A percentile compares a stretch with the other conserved stretches of the same genome.
phyloP scores from a whole-genome alignment of 2,797 vertebrate species.

The Bradypus variegatus region DNA sequence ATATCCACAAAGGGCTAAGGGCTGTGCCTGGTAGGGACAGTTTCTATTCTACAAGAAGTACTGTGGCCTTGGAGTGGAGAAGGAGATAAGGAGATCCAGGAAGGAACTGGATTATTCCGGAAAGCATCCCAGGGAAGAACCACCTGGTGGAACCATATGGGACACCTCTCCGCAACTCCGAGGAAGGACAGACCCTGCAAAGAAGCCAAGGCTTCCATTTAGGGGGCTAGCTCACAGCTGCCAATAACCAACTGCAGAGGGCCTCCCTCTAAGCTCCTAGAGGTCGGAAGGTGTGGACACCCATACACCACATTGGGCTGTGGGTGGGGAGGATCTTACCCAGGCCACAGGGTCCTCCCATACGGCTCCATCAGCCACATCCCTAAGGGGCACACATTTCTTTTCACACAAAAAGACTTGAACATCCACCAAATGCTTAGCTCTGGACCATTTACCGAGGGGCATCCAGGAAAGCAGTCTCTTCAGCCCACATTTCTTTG shows the following conservation, averaged over 20 bases:
- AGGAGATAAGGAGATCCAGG: accelerated
- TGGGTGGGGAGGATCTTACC: background rate
- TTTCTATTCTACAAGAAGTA: background rate
- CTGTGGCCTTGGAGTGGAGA: no score
- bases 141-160: no score
- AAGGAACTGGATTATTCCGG: no score
- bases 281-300: background rate
- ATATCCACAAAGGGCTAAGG: background rate
- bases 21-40: no score
- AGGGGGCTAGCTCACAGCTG: background rate
- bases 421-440: background rate
- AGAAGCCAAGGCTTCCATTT: background rate
- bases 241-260: background rate
- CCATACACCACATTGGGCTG: background rate
- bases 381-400: background rate
- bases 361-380: background rate
- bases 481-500: background rate
- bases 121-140: background rate
- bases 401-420: background rate
- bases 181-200: background rate
- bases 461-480: background rate
- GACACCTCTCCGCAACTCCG: background rate
- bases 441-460: background rate
- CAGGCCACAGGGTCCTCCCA: background rate
- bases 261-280: no score